Conservation (phyloP, 2,888 invertebrate species). For the Melipona beecheii region DNA sequence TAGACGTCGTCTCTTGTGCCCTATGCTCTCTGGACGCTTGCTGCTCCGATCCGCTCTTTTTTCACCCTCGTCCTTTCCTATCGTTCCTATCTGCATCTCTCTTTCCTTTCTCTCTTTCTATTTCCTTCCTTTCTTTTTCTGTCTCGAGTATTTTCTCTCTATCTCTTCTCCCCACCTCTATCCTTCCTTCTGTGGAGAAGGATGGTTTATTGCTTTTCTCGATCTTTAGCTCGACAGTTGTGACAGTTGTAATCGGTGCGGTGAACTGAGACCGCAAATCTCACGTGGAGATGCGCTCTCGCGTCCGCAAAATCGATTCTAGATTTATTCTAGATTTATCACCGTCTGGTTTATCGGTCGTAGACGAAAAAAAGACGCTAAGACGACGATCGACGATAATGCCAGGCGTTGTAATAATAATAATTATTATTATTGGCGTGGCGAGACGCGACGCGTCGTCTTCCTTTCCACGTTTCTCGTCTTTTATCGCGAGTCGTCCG, state of each 20-base stretch:
- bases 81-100: too few species aligned
- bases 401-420: background rate
- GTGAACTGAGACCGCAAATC: too few species aligned
- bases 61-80: too few species aligned
- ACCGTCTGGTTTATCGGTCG: slow-evolving; percentile 59
- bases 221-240: background rate
- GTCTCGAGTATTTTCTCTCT: background rate
- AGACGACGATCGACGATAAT: slow-evolving; percentile 54
- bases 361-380: slow-evolving; percentile 61
- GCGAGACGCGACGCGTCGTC: background rate
- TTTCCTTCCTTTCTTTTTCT: too few species aligned
- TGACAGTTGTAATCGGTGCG: too few species aligned
- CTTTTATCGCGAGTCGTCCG: too few species aligned
- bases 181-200: too few species aligned
- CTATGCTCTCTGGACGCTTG: too few species aligned
- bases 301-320: background rate
- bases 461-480: background rate
- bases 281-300: too few species aligned
- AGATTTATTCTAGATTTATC: background rate
- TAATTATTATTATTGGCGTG: background rate
- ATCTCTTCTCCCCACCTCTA: too few species aligned
- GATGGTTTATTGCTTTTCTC: background rate
- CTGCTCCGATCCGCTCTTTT: too few species aligned
- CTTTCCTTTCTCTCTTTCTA: background rate
- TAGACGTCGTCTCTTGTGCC: background rate